Evolutionary conservation across 92 coral and sea anemone species (phyloP).

Genomic region (Virgularia gustaviana): DNA sequence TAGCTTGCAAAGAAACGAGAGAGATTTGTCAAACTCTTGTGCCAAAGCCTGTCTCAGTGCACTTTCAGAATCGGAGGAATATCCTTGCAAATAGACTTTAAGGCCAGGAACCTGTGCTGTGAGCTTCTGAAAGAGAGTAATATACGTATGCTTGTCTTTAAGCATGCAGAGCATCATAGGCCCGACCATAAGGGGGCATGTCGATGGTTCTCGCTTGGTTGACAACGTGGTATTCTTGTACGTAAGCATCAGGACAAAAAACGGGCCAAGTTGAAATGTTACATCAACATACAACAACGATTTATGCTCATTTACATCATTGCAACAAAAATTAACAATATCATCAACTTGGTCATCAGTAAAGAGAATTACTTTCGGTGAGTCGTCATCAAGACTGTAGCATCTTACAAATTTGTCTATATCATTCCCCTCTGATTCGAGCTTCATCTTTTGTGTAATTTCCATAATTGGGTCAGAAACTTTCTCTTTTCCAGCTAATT

Average conservation of each 20-base stretch:
- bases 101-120: conserved; percentile 34
- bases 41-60: conserved; percentile 53
- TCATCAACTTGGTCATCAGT: conserved; percentile 40
- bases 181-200: conserved; percentile 35
- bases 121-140: conserved; percentile 41
- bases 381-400: conserved; percentile 43
- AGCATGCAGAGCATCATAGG: conserved; percentile 43
- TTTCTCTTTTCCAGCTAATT: neutral
- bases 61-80: conserved; percentile 41
- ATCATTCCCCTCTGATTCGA: conserved; percentile 4
- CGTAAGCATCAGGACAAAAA: conserved; percentile 28
- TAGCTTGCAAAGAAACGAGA: conserved; percentile 45
- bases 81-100: conserved; percentile 19
- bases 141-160: conserved; percentile 31
- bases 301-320: conserved; percentile 43
- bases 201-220: conserved; percentile 25
- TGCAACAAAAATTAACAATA: conserved; percentile 53
- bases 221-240: conserved; percentile 47
- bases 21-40: conserved; percentile 61
- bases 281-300: conserved; percentile 46
- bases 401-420: conserved; percentile 11
- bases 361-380: conserved; percentile 47
- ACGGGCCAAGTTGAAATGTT: conserved; percentile 53
- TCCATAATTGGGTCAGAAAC: conserved; percentile 37
- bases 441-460: conserved; percentile 49